Evolutionary conservation across 2,113 vertebrate genomes (phyloP).

Genomic region (Rhizomys pruinosus): DNA sequence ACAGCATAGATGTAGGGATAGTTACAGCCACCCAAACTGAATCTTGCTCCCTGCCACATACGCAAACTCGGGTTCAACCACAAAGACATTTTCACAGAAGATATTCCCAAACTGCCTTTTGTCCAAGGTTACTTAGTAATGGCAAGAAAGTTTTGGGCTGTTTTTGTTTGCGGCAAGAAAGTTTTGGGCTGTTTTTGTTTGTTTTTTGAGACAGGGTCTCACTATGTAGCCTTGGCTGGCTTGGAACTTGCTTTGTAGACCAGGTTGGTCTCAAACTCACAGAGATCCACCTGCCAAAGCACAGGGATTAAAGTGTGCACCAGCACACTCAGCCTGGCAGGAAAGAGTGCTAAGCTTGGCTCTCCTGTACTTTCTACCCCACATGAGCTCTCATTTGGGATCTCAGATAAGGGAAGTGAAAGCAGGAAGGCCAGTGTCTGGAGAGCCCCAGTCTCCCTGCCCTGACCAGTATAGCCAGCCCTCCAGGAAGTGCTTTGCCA

Average conservation of each 20-base stretch:
- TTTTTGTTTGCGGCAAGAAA: neutral
- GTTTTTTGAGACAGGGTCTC: too few species aligned
- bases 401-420: neutral
- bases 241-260: too few species aligned
- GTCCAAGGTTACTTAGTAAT: neutral
- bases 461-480: neutral
- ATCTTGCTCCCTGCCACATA: neutral
- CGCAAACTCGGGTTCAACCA: conserved; percentile 16
- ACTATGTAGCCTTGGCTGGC: too few species aligned
- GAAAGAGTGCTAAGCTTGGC: neutral
- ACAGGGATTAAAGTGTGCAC: too few species aligned
- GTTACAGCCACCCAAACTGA: neutral
- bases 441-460: neutral
- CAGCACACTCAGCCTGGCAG: neutral
- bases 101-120: neutral
- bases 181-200: too few species aligned
- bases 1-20: neutral
- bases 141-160: neutral
- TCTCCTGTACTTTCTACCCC: neutral
- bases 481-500: neutral
- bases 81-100: conserved; percentile 5
- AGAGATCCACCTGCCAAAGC: too few species aligned
- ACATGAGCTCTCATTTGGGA: neutral
- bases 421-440: neutral
- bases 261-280: too few species aligned